Evolutionary conservation across 2,113 vertebrate species (phyloP).

Genomic region (Callipepla squamata): DNA sequence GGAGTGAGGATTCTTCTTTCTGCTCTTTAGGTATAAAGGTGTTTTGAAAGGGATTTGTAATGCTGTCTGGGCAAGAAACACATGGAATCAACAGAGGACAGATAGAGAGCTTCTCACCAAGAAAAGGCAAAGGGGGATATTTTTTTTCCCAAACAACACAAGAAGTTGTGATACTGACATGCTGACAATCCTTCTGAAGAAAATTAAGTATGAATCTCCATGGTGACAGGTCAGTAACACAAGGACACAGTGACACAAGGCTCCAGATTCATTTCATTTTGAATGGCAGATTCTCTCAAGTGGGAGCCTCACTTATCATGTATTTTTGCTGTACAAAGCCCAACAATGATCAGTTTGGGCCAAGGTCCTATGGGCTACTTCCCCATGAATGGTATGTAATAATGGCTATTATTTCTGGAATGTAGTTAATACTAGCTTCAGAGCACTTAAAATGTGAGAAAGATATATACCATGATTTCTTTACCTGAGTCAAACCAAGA

Average conservation of each 20-base stretch:
- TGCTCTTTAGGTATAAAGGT: background rate
- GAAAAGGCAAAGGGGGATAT: background rate
- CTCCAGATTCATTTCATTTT: background rate
- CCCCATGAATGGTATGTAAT: background rate
- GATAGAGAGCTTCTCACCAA: background rate
- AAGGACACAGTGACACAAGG: background rate
- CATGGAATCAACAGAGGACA: background rate
- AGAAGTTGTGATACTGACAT: background rate
- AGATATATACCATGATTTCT: background rate
- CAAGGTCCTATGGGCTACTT: background rate
- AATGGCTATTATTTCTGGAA: background rate
- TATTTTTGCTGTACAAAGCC: background rate
- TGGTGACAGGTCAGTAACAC: background rate
- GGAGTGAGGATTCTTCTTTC: background rate
- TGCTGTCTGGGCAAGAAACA: background rate
- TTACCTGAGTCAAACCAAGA: background rate
- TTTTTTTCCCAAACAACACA: background rate
- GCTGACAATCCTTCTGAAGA: background rate
- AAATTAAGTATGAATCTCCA: background rate
- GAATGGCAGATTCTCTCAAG: accelerated
- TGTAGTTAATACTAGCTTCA: background rate
- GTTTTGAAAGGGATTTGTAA: background rate
- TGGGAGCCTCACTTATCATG: background rate
- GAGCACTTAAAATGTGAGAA: background rate
- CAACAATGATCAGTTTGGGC: background rate